A percentile compares a stretch with the other conserved stretches of the same genome.
These are phyloP conservation scores for Toxotes chatareus DNA, from an alignment of 2,113 vertebrate species.

Conservation along the genomic window DNA sequence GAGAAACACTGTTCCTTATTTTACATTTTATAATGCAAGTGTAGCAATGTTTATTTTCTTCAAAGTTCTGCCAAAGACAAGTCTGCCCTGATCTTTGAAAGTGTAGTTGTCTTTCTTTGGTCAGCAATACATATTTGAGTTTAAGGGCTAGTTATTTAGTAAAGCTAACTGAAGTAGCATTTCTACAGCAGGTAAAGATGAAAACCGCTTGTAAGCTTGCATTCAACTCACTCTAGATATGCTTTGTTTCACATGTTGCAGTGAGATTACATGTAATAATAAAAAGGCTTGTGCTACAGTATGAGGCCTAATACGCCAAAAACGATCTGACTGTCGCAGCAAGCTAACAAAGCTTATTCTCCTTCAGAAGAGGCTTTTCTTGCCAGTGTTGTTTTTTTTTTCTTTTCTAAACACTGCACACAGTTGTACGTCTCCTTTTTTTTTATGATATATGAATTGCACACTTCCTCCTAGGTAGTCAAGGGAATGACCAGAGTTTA, in stretches of 20 bases:
- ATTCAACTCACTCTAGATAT: slow-evolving; percentile 16
- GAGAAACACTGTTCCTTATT: slow-evolving; percentile 64
- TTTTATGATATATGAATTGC: slow-evolving; percentile 35
- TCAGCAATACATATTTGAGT: slow-evolving; percentile 30
- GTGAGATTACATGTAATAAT: slow-evolving; percentile 49
- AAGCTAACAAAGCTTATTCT: slow-evolving; percentile 16
- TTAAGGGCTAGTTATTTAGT: slow-evolving; percentile 38
- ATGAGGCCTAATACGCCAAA: slow-evolving; percentile 9
- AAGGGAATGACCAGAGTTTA: slow-evolving; percentile 50
- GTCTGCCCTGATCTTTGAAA: slow-evolving; percentile 48
- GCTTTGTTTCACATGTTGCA: slow-evolving; percentile 38
- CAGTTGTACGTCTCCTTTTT: slow-evolving; percentile 22
- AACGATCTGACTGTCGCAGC: neutral
- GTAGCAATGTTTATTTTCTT: slow-evolving; percentile 48
- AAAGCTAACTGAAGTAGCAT: neutral
- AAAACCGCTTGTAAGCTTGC: neutral
- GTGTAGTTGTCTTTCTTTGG: slow-evolving; percentile 34
- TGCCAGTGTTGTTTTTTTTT: neutral
- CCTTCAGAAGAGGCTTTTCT: neutral
- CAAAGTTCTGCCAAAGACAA: slow-evolving; percentile 75
- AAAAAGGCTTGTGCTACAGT: slow-evolving; percentile 19
- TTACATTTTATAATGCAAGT: slow-evolving; percentile 41
- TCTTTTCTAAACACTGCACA: slow-evolving; percentile 12
- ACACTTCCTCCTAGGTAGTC: slow-evolving; percentile 54
- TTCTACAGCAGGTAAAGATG: slow-evolving; percentile 15